These are phyloP conservation scores for Nanorana parkeri DNA, from an alignment of 2,113 vertebrate species.

Conservation along the genomic window DNA sequence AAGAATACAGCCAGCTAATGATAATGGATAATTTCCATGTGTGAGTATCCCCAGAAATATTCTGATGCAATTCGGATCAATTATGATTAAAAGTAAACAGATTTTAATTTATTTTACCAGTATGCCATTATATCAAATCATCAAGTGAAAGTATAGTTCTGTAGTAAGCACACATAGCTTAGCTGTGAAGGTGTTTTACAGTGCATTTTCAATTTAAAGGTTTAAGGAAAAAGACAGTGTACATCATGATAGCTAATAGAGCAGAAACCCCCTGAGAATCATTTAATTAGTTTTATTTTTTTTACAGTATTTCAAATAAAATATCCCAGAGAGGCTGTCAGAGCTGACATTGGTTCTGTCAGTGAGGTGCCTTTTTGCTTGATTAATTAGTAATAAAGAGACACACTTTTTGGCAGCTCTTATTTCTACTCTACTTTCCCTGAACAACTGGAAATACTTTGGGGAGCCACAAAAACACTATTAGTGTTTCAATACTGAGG, in stretches of 20 bases:
- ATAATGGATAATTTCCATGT: not conserved
- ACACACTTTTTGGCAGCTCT: conserved; percentile 76
- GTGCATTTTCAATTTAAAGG: not conserved
- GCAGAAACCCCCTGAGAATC: conserved; percentile 57
- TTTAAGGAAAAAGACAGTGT: conserved; percentile 43
- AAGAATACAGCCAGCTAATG: not conserved
- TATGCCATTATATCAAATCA: no score
- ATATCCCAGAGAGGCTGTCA: conserved; percentile 60
- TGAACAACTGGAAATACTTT: conserved; percentile 67
- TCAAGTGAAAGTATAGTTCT: no score
- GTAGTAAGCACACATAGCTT: not conserved
- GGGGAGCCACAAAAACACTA: conserved; percentile 67
- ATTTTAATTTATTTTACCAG: not conserved
- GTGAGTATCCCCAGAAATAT: not conserved
- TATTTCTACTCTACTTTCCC: conserved; percentile 73
- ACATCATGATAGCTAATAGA: conserved; percentile 58
- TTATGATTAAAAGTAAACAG: not conserved
- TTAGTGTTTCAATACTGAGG: conserved; percentile 77
- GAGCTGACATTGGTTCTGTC: conserved; percentile 60
- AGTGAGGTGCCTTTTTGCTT: conserved; percentile 68
- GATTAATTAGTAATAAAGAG: conserved; percentile 78
- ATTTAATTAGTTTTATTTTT: conserved; percentile 64
- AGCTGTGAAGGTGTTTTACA: conserved; percentile 9
- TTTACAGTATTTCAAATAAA: conserved; percentile 70
- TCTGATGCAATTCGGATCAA: not conserved